Percentiles rank a stretch among this genome's conserved stretches.
These are phyloP conservation scores for Nycticorax nycticorax DNA, from an alignment of 2,113 vertebrate genomes.

Conservation along the genomic window DNA sequence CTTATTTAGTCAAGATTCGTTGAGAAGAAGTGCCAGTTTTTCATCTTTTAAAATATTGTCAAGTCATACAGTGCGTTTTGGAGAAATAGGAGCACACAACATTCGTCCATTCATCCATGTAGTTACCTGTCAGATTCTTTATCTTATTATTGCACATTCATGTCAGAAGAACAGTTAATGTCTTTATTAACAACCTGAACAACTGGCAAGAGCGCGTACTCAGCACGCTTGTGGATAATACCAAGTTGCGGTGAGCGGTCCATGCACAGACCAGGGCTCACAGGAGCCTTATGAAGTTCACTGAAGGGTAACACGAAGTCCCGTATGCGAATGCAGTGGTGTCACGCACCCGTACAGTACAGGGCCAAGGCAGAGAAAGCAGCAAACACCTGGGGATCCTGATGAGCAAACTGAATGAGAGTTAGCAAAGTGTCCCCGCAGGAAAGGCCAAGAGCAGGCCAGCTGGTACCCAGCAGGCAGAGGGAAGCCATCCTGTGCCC, in stretches of 20 bases:
- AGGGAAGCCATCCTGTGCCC: neutral
- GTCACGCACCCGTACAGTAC: neutral
- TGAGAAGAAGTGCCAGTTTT: neutral
- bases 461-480: neutral
- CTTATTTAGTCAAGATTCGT: neutral
- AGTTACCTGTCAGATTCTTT: neutral
- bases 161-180: neutral
- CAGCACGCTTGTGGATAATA: neutral
- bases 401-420: neutral
- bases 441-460: neutral
- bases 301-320: neutral
- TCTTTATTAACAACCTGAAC: neutral
- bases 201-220: too few species aligned
- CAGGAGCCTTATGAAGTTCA: neutral
- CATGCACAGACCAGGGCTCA: neutral
- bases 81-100: neutral
- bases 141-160: neutral
- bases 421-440: neutral
- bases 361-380: neutral
- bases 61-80: neutral
- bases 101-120: neutral
- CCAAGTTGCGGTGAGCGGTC: neutral
- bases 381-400: neutral
- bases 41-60: neutral
- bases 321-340: too few species aligned